Evolutionary conservation across 1,140 invertebrate genomes (phyloP), one percentile per base, ranked within the genome.

Genomic region (Colletes latitarsis): DNA sequence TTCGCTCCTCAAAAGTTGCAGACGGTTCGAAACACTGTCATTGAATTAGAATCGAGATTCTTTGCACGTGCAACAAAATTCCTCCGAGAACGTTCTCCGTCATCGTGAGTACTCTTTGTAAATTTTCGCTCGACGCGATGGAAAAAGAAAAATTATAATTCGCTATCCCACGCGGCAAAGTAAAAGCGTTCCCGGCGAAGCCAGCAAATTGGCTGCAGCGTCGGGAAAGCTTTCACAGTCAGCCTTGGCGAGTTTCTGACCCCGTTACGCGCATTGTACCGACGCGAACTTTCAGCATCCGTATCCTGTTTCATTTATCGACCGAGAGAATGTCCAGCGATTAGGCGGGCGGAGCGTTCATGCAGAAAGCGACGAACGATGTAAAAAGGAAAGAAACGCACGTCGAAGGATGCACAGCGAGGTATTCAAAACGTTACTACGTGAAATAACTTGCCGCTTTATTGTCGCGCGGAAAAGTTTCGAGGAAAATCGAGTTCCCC

Each of bases 141-240:
- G n/a, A 57, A 30, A 62, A 30, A 30, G 39, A 30, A 30, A 21
- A 43, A 69, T 77, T n/a, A 68, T 77, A 70, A 77, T 77, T 68
- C 67, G 6, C 8, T 2, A 9, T 41, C n/a, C 10, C 55, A 6
- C 39, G 43, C 10, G n/a, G 14, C 64, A 49, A 49, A 60, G 66
- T 30, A 19, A 60, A 55, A 55, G 30, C 57, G 39, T 46, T 41
- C 21, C 17, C 57, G n/a, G 9, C 63, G 55, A 52, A 77, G 75
- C 67, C 19, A 12, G 21, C 2, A 69, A 53, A 71, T 78, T 62
- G 57, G 30, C 15, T 41, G 10, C 43, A 67, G 43, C 43, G 10
- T 15, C 15, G 14, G 30, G 17, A 64, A 78, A 64, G 66, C 66
- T 70, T 43, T 21, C 21, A n/a, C 49, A 15, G 43, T 14, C 41